Evolutionary conservation across 2,113 vertebrate species (phyloP).

Genomic region (Steatornis caripensis): DNA sequence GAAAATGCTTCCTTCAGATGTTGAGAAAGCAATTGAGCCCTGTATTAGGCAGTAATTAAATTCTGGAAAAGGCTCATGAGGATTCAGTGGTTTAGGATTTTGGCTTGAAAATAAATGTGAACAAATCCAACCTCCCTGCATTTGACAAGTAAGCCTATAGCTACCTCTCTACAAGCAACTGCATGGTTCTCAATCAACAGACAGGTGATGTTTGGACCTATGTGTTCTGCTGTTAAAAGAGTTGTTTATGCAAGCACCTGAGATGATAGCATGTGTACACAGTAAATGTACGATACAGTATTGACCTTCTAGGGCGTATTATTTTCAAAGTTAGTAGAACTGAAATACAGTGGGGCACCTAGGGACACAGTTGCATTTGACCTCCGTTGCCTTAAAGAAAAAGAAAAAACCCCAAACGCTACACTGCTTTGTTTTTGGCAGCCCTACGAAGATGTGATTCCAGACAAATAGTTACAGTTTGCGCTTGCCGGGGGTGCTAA

Average conservation of each 20-base stretch:
- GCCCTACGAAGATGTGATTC: rapidly evolving
- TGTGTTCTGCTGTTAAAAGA: not conserved
- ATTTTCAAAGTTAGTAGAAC: not conserved
- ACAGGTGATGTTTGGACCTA: not conserved
- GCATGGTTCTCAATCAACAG: not conserved
- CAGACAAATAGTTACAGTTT: not conserved
- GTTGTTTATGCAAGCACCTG: not conserved
- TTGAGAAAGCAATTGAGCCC: not conserved
- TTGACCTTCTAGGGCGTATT: rapidly evolving
- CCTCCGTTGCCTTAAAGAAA: not conserved
- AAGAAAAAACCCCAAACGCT: not conserved
- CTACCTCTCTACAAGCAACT: not conserved
- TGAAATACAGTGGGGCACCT: not conserved
- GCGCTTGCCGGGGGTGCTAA: not conserved
- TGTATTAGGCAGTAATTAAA: not conserved
- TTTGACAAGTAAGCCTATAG: not conserved
- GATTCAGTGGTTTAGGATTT: not conserved
- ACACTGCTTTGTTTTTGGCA: not conserved
- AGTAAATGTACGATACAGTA: not conserved
- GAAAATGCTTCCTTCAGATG: not conserved
- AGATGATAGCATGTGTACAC: no score
- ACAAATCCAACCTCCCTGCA: rapidly evolving
- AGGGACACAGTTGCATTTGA: not conserved
- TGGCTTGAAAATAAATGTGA: not conserved
- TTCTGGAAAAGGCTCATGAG: not conserved